Percentiles rank a stretch among this genome's conserved stretches.
phyloP scores from a whole-genome alignment of 2,113 vertebrate genomes.

The Zosterops pallidus region DNA sequence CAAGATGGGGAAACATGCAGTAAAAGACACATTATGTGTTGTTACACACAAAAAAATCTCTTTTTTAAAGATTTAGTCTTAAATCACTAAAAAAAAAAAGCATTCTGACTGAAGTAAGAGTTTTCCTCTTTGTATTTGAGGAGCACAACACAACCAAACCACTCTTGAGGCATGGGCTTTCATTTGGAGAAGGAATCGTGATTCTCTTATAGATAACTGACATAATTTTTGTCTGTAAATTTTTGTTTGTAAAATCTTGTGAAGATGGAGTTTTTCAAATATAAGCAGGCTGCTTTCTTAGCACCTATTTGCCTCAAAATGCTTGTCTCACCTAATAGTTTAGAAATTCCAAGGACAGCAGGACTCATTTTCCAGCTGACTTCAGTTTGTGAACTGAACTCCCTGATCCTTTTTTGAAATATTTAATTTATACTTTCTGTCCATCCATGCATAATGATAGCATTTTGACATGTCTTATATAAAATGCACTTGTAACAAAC shows the following conservation, averaged over 20 bases:
- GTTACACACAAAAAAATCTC: background rate
- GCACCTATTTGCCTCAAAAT: background rate
- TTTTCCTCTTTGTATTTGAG: constrained; percentile 1
- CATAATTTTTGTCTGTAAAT: background rate
- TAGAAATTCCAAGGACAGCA: constrained; percentile 13
- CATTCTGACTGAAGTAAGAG: background rate
- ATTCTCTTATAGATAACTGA: background rate
- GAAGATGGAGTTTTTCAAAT: background rate
- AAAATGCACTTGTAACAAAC: constrained; percentile 1
- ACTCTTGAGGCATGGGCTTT: background rate
- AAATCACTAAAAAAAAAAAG: background rate
- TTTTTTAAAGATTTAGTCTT: background rate
- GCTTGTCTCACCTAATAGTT: background rate
- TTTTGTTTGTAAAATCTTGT: background rate
- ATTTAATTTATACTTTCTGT: constrained; percentile 36
- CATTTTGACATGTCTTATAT: background rate
- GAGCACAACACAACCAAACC: background rate
- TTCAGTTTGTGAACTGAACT: background rate
- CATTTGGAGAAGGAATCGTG: background rate
- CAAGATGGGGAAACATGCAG: background rate
- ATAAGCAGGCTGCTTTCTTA: background rate
- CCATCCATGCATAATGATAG: constrained; percentile 20
- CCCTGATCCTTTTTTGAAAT: constrained; percentile 7
- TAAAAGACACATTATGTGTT: background rate
- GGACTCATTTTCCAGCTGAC: constrained; percentile 32